Evolutionary conservation across 2,888 invertebrate species (phyloP).

Genomic region (Alviniconcha strummeri): DNA sequence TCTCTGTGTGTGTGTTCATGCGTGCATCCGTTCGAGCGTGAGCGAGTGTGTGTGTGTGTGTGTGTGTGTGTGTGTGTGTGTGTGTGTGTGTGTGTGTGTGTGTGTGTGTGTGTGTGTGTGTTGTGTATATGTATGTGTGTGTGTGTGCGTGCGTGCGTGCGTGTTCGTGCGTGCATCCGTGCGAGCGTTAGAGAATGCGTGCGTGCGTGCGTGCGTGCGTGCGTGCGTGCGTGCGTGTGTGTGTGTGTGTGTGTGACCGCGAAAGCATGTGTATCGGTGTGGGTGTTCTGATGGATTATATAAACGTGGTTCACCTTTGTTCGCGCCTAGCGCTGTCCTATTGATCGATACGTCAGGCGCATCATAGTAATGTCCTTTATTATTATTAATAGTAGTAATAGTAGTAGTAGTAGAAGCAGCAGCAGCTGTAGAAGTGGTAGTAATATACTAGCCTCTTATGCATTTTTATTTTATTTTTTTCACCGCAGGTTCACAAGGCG

Average conservation of each 20-base stretch:
- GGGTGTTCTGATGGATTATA: not conserved
- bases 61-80: not conserved
- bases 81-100: not conserved
- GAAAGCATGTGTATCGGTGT: not conserved
- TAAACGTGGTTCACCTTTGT: not conserved
- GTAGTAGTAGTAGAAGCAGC: not conserved
- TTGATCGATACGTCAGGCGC: too few relatives aligned
- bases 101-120: not conserved
- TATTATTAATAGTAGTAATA: not conserved
- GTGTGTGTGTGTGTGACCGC: not conserved
- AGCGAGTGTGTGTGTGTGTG: not conserved
- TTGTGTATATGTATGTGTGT: too few relatives aligned
- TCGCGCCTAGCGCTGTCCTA: too few relatives aligned
- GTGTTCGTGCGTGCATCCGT: not conserved
- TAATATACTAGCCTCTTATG: not conserved
- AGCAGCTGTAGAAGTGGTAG: not conserved
- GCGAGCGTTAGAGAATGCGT: not conserved
- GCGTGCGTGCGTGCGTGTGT: not conserved
- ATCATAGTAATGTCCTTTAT: too few relatives aligned
- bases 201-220: not conserved
- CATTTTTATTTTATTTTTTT: not conserved
- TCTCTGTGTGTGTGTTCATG: not conserved
- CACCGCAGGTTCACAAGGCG: constrained; percentile 9
- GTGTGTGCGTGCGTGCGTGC: not conserved
- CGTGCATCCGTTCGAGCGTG: not conserved